Evolutionary conservation across 2,888 invertebrate species (phyloP).

Genomic region (Balanococcus diminutus): DNA sequence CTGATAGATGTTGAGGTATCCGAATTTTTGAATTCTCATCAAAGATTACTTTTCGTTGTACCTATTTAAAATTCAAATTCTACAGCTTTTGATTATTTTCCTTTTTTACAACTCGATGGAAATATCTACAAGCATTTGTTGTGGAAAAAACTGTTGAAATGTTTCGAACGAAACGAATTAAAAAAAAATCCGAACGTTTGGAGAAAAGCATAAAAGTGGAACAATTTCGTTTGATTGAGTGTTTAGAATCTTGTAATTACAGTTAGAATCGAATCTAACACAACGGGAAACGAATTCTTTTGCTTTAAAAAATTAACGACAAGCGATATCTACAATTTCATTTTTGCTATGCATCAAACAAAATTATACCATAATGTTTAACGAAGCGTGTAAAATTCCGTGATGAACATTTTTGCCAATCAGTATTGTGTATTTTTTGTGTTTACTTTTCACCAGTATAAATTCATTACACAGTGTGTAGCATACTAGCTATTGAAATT

Average conservation of each 20-base stretch:
- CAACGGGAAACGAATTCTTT: background rate
- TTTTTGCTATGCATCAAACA: slow-evolving; percentile 18
- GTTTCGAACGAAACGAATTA: background rate
- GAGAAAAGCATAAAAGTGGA: background rate
- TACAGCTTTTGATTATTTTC: background rate
- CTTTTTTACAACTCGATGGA: background rate
- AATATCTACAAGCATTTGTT: background rate
- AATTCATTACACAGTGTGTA: slow-evolving; percentile 23
- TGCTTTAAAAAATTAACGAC: slow-evolving; percentile 12
- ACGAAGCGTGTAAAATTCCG: slow-evolving; percentile 29
- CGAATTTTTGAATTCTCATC: background rate
- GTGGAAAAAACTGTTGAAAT: background rate
- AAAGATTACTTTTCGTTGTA: no score
- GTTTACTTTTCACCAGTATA: slow-evolving; percentile 33
- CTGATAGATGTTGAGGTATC: no score
- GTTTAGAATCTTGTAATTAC: slow-evolving; percentile 10
- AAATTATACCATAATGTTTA: slow-evolving; percentile 39
- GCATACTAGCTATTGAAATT: slow-evolving; percentile 18
- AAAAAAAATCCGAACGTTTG: background rate
- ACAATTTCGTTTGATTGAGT: background rate
- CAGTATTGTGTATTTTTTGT: slow-evolving; percentile 41
- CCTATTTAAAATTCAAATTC: background rate
- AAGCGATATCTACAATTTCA: slow-evolving; percentile 7
- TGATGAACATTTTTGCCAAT: slow-evolving; percentile 26
- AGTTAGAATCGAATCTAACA: background rate